These are phyloP conservation scores for Pseudeuparius sepicola DNA, from an alignment of 2,888 invertebrate genomes.

Conservation along the genomic window DNA sequence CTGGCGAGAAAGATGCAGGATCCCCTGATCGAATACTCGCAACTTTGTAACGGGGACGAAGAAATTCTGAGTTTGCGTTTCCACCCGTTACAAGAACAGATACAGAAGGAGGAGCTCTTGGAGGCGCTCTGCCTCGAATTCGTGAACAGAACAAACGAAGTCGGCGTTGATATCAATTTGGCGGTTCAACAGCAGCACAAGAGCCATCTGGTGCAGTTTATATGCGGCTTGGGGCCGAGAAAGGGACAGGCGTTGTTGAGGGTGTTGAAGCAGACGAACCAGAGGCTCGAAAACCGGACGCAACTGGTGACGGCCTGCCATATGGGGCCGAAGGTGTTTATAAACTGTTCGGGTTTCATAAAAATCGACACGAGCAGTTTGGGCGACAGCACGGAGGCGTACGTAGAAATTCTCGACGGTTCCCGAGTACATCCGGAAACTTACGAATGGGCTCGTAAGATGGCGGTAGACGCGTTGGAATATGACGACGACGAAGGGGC, in stretches of 20 bases:
- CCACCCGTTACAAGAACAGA: slow-evolving; percentile 75
- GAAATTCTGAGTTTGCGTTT: slow-evolving; percentile 92
- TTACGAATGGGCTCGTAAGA: slow-evolving; percentile 99
- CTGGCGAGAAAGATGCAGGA: slow-evolving; percentile 88
- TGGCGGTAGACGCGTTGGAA: slow-evolving; percentile 98
- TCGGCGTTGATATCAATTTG: slow-evolving; percentile 93
- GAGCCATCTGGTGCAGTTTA: slow-evolving; percentile 85
- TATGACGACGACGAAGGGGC: slow-evolving; percentile 96
- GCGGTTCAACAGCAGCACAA: slow-evolving; percentile 84
- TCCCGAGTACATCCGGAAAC: slow-evolving; percentile 98
- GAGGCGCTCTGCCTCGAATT: slow-evolving; percentile 82
- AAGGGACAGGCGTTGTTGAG: slow-evolving; percentile 84
- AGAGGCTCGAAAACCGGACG: slow-evolving; percentile 85
- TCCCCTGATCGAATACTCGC: slow-evolving; percentile 91
- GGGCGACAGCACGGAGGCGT: slow-evolving; percentile 89
- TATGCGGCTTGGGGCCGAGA: slow-evolving; percentile 92
- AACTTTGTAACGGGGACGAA: slow-evolving; percentile 90
- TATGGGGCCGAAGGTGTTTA: slow-evolving; percentile 92
- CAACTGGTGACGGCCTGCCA: slow-evolving; percentile 92
- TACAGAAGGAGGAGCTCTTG: slow-evolving; percentile 74
- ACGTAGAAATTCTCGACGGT: slow-evolving; percentile 92
- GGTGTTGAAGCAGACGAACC: slow-evolving; percentile 82
- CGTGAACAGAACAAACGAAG: slow-evolving; percentile 94
- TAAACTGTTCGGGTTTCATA: slow-evolving; percentile 98
- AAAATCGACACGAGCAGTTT: slow-evolving; percentile 95